Evolutionary conservation across 1,140 invertebrate species (phyloP).

Genomic region (Saxidomus purpurata): DNA sequence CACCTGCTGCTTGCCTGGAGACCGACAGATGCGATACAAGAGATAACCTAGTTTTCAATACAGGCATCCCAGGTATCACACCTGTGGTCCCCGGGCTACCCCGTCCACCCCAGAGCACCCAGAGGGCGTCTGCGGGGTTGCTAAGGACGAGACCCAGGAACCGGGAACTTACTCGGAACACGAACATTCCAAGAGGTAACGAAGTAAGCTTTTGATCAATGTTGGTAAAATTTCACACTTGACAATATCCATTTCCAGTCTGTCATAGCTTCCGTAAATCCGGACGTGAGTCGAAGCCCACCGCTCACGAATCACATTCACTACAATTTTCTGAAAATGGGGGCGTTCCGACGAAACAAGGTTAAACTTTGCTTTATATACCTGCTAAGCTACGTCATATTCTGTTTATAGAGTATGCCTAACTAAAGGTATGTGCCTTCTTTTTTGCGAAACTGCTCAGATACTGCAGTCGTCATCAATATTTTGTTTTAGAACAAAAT

Average conservation of each 20-base stretch:
- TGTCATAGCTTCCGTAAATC: slow-evolving; percentile 37
- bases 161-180: slow-evolving; percentile 65
- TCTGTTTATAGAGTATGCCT: background rate
- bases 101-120: slow-evolving; percentile 22
- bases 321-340: slow-evolving; percentile 38
- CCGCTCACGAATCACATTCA: slow-evolving; percentile 46
- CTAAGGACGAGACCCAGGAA: slow-evolving; percentile 59
- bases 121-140: slow-evolving; percentile 54
- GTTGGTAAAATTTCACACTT: slow-evolving; percentile 34
- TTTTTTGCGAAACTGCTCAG: too few relatives aligned
- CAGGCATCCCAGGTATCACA: slow-evolving; percentile 32
- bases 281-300: slow-evolving; percentile 41
- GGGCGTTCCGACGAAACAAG: slow-evolving; percentile 28
- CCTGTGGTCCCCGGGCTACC: slow-evolving; percentile 61
- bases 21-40: slow-evolving; percentile 38
- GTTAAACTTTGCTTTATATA: slow-evolving; percentile 20
- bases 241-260: slow-evolving; percentile 67
- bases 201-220: slow-evolving; percentile 56
- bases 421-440: background rate
- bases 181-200: slow-evolving; percentile 66
- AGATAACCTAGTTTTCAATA: slow-evolving; percentile 4
- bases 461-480: too few relatives aligned
- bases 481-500: too few relatives aligned
- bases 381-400: background rate
- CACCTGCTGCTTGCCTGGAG: background rate